Conservation (phyloP, 2,113 vertebrate genomes). For the Junco hyemalis region DNA sequence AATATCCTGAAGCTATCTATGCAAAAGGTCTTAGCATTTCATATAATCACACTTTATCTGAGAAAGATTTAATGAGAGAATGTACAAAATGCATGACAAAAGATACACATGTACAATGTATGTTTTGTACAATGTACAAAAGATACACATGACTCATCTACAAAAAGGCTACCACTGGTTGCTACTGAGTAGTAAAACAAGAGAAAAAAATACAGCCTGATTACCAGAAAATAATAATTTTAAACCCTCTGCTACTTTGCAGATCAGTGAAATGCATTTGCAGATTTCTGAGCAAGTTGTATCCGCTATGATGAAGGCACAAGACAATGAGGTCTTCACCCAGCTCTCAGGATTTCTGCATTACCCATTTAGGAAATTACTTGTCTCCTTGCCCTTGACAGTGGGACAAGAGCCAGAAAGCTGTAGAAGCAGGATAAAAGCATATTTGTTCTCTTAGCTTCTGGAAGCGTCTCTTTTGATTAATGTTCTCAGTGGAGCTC, state of each 20-base stretch:
- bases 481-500: neutral
- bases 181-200: neutral
- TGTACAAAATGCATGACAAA: neutral
- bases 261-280: neutral
- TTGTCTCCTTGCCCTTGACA: constrained; percentile 1
- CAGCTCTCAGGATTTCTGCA: neutral
- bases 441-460: neutral
- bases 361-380: constrained; percentile 2
- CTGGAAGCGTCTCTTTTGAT: neutral
- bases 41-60: neutral
- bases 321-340: neutral
- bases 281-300: neutral
- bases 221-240: neutral
- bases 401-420: neutral
- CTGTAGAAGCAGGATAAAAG: neutral
- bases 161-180: neutral
- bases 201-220: neutral
- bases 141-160: neutral
- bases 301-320: neutral
- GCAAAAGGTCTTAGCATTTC: neutral
- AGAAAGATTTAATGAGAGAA: neutral
- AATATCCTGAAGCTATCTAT: neutral
- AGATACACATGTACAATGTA: neutral
- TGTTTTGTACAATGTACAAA: neutral
- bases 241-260: neutral